A percentile compares a stretch with the other conserved stretches of the same genome.
Conservation (phyloP, 92 coral and sea anemone species). For the Nematostella vectensis region DNA sequence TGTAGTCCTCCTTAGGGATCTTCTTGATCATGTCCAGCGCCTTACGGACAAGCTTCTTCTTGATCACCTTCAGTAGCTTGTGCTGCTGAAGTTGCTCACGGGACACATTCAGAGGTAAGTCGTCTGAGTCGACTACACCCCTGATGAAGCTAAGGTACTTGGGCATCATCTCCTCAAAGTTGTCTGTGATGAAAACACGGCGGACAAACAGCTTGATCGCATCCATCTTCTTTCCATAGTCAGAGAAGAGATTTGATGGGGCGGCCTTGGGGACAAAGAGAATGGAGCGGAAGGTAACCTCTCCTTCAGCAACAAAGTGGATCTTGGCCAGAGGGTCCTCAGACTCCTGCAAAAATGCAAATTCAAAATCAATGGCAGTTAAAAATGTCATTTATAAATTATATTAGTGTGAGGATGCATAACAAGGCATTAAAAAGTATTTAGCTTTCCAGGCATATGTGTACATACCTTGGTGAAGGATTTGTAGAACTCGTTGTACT, state of each 20-base stretch:
- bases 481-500: constrained; percentile 91
- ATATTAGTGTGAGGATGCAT: no score
- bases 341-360: constrained; percentile 63
- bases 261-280: constrained; percentile 82
- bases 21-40: constrained; percentile 99
- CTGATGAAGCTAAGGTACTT: constrained; percentile 81
- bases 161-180: constrained; percentile 99
- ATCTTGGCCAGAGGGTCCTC: constrained; percentile 90
- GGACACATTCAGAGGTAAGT: constrained; percentile 90
- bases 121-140: constrained; percentile 97
- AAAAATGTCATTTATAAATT: no score
- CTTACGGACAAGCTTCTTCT: constrained; percentile 94
- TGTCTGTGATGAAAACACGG: constrained; percentile 99
- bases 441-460: no score
- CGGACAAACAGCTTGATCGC: constrained; percentile 95
- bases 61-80: constrained; percentile 95
- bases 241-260: constrained; percentile 79
- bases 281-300: constrained; percentile 98
- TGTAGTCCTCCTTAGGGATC: constrained; percentile 91
- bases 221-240: constrained; percentile 95
- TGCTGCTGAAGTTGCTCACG: constrained; percentile 98
- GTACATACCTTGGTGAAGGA: constrained; percentile 99
- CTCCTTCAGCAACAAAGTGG: constrained; percentile 99
- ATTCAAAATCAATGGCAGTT: no score
- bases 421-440: no score